These are phyloP conservation scores for Litoditis marina DNA, from an alignment of 2,888 invertebrate genomes.

Conservation along the genomic window DNA sequence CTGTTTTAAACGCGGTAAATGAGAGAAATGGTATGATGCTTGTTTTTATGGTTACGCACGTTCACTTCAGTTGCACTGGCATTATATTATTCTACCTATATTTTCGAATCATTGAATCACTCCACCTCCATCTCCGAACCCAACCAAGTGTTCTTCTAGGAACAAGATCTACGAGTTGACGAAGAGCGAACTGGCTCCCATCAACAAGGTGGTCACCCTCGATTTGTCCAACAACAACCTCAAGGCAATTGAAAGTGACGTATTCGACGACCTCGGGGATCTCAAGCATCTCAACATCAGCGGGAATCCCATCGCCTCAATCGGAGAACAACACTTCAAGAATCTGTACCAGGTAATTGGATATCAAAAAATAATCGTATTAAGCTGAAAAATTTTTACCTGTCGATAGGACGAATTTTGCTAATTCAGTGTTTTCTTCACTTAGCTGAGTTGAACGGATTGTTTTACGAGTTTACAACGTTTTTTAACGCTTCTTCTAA, in stretches of 20 bases:
- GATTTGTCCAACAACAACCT: conserved; percentile 53
- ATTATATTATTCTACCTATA: no score
- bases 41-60: no score
- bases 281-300: conserved; percentile 56
- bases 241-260: conserved; percentile 33
- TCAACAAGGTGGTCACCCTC: conserved; percentile 38
- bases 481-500: no score
- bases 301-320: conserved; percentile 42
- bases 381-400: no score
- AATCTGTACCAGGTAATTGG: conserved; percentile 38
- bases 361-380: background rate
- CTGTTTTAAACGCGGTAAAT: background rate
- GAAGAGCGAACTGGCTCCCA: conserved; percentile 39
- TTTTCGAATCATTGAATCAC: background rate
- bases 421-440: no score
- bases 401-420: no score
- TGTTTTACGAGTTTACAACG: no score
- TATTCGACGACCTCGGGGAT: conserved; percentile 43
- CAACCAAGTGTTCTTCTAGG: conserved; percentile 22
- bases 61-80: no score
- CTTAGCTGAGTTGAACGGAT: no score
- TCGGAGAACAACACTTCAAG: conserved; percentile 44
- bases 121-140: background rate
- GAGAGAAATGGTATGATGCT: no score
- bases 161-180: conserved; percentile 56